phyloP scores from a whole-genome alignment of 2,797 vertebrate genomes.

The Miichthys miiuy region DNA sequence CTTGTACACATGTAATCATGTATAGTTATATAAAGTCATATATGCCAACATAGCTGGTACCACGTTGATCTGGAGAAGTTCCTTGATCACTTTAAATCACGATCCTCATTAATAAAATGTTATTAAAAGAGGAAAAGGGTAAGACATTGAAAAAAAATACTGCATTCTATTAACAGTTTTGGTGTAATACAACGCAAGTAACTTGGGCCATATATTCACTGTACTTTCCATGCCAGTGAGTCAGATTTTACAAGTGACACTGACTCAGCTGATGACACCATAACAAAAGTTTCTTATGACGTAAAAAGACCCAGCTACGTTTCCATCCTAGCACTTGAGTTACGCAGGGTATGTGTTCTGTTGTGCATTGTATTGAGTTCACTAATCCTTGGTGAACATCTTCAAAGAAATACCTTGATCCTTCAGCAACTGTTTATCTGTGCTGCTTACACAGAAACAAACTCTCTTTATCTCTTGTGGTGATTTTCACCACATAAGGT shows the following conservation, averaged over 20 bases:
- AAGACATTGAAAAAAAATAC: background rate
- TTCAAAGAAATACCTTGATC: slow-evolving; percentile 30
- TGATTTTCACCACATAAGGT: too few species aligned
- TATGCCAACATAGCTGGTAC: background rate
- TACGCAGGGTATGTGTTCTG: slow-evolving; percentile 3
- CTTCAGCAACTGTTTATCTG: slow-evolving; percentile 3
- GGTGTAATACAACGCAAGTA: slow-evolving; percentile 1
- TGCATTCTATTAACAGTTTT: slow-evolving; percentile 4
- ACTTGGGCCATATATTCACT: background rate
- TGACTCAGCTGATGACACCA: slow-evolving; percentile 51
- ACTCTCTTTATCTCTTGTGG: background rate
- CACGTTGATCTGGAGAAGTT: background rate
- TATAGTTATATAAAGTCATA: background rate
- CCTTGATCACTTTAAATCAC: background rate
- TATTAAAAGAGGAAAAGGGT: background rate
- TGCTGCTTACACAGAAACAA: background rate
- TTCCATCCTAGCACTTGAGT: slow-evolving; percentile 5
- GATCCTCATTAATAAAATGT: background rate
- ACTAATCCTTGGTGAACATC: slow-evolving; percentile 13
- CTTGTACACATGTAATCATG: background rate
- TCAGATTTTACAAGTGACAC: slow-evolving; percentile 28
- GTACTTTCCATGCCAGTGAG: slow-evolving; percentile 30
- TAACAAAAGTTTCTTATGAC: slow-evolving; percentile 50
- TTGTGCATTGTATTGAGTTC: background rate
- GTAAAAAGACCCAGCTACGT: slow-evolving; percentile 1